Evolutionary conservation across 2,888 invertebrate genomes (phyloP).

Genomic region (Dastarcus helophoroides): DNA sequence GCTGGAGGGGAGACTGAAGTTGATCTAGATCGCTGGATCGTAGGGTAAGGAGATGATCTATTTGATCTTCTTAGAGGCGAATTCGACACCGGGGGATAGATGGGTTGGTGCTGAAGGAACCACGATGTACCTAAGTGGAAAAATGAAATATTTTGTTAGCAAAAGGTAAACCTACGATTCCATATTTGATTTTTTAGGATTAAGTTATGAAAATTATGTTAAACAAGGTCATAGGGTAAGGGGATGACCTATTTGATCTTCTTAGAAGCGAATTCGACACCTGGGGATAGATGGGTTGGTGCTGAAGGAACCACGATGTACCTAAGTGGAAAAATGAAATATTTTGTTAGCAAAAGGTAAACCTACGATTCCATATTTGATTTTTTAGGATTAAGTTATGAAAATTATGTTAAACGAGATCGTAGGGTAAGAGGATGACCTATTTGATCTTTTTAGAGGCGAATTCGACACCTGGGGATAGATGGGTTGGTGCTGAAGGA

Average conservation of each 20-base stretch:
- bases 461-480: constrained; percentile 30
- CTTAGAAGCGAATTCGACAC: constrained; percentile 24
- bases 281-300: constrained; percentile 35
- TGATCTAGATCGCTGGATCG: constrained; percentile 31
- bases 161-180: too few relatives aligned
- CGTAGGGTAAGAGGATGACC: constrained; percentile 35
- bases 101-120: constrained; percentile 37
- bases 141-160: too few relatives aligned
- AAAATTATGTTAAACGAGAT: constrained; percentile 17
- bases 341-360: too few relatives aligned
- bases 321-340: too few relatives aligned
- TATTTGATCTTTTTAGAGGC: constrained; percentile 22
- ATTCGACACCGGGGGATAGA: constrained; percentile 30
- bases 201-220: constrained; percentile 2
- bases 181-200: too few relatives aligned
- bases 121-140: constrained; percentile 38
- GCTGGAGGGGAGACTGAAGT: constrained; percentile 36
- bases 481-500: constrained; percentile 37
- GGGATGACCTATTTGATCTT: constrained; percentile 31
- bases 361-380: too few relatives aligned
- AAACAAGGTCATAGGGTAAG: constrained; percentile 31
- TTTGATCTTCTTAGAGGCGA: constrained; percentile 23
- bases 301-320: constrained; percentile 38
- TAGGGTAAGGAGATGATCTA: constrained; percentile 35
- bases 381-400: constrained; percentile 6